Percentiles rank a stretch among this genome's conserved stretches.
Conservation (phyloP, 2,797 vertebrate genomes). For the Spatula versicolor region DNA sequence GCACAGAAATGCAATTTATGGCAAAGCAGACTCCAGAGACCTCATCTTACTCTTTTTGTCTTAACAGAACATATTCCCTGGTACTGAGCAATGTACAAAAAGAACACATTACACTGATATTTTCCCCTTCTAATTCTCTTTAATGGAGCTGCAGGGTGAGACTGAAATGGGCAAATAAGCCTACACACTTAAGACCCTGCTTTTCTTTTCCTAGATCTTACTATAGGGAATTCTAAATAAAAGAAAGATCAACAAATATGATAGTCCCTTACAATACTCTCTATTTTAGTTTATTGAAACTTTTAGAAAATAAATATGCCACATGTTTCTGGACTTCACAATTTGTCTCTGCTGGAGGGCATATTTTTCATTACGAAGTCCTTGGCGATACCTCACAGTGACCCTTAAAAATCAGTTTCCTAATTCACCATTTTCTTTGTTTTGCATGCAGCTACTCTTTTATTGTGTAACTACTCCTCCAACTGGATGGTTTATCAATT, state of each 20-base stretch:
- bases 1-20: not conserved
- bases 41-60: not conserved
- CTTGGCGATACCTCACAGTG: not conserved
- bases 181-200: not conserved
- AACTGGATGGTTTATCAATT: not conserved
- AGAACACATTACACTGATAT: not conserved
- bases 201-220: not conserved
- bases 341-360: not conserved
- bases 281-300: not conserved
- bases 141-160: not conserved
- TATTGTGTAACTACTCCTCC: not conserved
- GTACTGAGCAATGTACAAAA: not conserved
- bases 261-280: not conserved
- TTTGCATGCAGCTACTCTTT: slow-evolving; percentile 7
- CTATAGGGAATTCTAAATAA: not conserved
- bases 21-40: not conserved
- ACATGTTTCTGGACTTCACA: not conserved
- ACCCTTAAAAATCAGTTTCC: not conserved
- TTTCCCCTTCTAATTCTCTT: not conserved
- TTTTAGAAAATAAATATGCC: not conserved
- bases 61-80: not conserved
- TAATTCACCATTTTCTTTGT: not conserved
- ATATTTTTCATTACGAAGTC: not conserved
- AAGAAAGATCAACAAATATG: not conserved
- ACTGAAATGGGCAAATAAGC: not conserved